Conservation (phyloP, 2,113 vertebrate genomes). For the Xiphophorus couchianus region DNA sequence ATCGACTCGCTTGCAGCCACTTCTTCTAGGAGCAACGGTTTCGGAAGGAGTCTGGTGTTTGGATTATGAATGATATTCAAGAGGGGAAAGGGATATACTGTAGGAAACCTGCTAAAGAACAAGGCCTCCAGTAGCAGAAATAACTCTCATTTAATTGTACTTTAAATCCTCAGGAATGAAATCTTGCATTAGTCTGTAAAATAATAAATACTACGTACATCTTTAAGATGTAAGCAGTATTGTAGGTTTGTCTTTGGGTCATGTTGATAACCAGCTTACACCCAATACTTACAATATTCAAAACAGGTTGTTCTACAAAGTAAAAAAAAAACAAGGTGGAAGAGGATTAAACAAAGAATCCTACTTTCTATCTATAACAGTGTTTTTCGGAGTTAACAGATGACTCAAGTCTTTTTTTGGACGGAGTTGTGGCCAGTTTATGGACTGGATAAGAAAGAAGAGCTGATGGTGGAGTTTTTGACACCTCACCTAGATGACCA, state of each 20-base stretch:
- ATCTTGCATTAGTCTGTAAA: not conserved
- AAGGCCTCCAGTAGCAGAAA: not conserved
- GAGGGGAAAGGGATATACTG: not conserved
- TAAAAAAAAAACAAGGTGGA: not conserved
- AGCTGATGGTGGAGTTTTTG: not conserved
- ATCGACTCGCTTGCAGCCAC: conserved; percentile 8
- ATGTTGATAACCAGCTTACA: not conserved
- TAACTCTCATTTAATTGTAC: not conserved
- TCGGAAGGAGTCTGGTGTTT: not conserved
- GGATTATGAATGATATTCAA: not conserved
- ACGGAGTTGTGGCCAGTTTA: not conserved
- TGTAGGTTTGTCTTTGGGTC: not conserved
- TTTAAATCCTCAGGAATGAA: not conserved
- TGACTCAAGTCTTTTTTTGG: not conserved
- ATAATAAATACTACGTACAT: not conserved
- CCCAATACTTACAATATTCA: not conserved
- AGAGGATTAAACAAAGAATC: too few relatives aligned
- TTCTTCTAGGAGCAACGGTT: conserved; percentile 11
- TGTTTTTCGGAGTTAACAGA: not conserved
- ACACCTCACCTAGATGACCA: conserved; percentile 2
- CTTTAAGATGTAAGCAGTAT: not conserved
- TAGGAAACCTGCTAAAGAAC: not conserved
- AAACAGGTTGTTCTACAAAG: not conserved
- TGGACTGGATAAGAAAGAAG: not conserved
- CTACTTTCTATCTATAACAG: not conserved